Evolutionary conservation across 2,797 vertebrate species (phyloP), one percentile per base, ranked within the genome.

Genomic region (Scolopax bukidnonensis): DNA sequence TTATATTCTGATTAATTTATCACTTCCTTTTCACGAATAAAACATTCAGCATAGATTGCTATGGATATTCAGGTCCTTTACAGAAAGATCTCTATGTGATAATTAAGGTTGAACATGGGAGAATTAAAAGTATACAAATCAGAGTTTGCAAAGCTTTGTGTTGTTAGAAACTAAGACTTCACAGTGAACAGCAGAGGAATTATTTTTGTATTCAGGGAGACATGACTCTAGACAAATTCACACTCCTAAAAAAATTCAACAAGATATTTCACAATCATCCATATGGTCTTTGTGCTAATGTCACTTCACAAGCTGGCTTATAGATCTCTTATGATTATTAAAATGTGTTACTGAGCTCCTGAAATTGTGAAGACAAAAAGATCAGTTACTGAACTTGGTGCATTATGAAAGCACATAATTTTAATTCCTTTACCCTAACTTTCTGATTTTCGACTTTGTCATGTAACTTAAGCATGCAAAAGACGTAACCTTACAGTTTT

Each of bases 261-360:
- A 92, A 93, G 85, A 95, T 96, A 96, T 94, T 97, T 97, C 95
- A 97, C 85, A 97, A 96, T 94, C 90, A 97, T 95, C 86, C 94
- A 97, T 97, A 97, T 95, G 97, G 86, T 97, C 94, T 96, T 95
- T 90, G 71, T 97, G 78, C 50, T 96, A 97, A 97, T 96, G 88
- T 96, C 96, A 96, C 80, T 96, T 95, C 95, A 94, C 96, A 97
- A 97, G 76, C 32, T 95, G 93, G 79, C 82, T 98, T 97, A 74
- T 79, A 94, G 94, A 97, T 95, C 95, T 94, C 67, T 89, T 96
- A 92, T 94, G 89, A 97, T 91, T 95, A 97, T 95, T 81, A 97
- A 97, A 97, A 96, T 78, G 84, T 95, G 89, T 97, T 96, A 74
- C 60, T 80, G 96, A 96, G 47, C 94, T 91, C 86, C 89, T 94